Conservation (phyloP, 2,113 vertebrate genomes). For the Ptyas mucosa region DNA sequence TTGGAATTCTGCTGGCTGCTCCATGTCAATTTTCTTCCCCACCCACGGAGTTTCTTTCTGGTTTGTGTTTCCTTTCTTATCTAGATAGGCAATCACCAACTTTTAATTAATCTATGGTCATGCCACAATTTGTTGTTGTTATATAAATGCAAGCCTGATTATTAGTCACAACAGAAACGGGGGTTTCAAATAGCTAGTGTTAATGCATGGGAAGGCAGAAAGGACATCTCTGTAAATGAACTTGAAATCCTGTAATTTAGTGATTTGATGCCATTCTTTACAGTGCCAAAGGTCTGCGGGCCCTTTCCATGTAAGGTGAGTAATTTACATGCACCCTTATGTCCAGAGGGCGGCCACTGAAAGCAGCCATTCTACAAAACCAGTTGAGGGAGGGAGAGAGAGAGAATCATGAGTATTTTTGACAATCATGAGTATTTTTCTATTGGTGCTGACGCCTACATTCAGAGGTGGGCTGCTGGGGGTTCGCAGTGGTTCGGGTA, state of each 20-base stretch:
- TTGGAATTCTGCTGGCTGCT: slow-evolving; percentile 15
- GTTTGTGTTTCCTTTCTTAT: neutral
- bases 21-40: slow-evolving; percentile 8
- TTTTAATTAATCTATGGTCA: slow-evolving; percentile 43
- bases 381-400: neutral
- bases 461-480: no score
- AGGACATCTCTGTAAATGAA: neutral
- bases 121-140: slow-evolving; percentile 31
- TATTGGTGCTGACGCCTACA: neutral
- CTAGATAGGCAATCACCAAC: slow-evolving; percentile 17
- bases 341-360: no score
- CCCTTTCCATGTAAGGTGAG: slow-evolving; percentile 30
- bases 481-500: no score
- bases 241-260: slow-evolving; percentile 18
- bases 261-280: slow-evolving; percentile 48
- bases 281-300: slow-evolving; percentile 33
- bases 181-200: slow-evolving; percentile 20
- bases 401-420: no score
- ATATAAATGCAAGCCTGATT: slow-evolving; percentile 33
- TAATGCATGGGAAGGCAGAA: slow-evolving; percentile 14
- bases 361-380: neutral
- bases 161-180: slow-evolving; percentile 31
- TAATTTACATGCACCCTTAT: neutral
- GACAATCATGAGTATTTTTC: neutral
- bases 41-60: neutral